Conservation (phyloP, 2,888 invertebrate genomes). For the Pheosia tremula region DNA sequence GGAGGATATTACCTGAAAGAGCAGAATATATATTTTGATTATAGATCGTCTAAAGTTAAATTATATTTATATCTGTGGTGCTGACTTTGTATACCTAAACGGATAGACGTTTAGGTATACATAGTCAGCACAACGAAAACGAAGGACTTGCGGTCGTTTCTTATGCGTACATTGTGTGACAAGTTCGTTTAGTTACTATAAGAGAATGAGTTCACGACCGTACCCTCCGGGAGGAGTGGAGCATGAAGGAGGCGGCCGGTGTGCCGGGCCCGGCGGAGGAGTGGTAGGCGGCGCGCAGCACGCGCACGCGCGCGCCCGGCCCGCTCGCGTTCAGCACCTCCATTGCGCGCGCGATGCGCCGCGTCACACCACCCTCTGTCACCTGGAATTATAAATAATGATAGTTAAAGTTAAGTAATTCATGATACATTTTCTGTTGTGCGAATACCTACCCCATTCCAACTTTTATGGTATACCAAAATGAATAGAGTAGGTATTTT, state of each 20-base stretch:
- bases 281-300: slow-evolving; percentile 87
- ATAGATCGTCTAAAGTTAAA: background rate
- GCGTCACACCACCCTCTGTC: slow-evolving; percentile 76
- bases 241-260: slow-evolving; percentile 72
- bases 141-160: background rate
- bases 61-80: too few species aligned
- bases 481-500: too few species aligned
- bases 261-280: slow-evolving; percentile 70
- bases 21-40: slow-evolving; percentile 12
- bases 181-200: background rate
- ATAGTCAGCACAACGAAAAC: too few species aligned
- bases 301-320: slow-evolving; percentile 88
- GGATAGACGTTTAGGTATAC: too few species aligned
- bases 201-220: slow-evolving; percentile 7
- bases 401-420: background rate
- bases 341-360: slow-evolving; percentile 83
- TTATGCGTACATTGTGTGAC: background rate
- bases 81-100: too few species aligned
- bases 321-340: slow-evolving; percentile 89
- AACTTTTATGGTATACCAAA: too few species aligned
- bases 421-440: too few species aligned
- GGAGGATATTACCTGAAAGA: slow-evolving; percentile 75
- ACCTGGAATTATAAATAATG: slow-evolving; percentile 56
- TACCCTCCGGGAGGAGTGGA: slow-evolving; percentile 77
- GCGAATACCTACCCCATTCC: too few species aligned